Conservation (phyloP, 2,113 vertebrate genomes). For the Hippocampus zosterae region DNA sequence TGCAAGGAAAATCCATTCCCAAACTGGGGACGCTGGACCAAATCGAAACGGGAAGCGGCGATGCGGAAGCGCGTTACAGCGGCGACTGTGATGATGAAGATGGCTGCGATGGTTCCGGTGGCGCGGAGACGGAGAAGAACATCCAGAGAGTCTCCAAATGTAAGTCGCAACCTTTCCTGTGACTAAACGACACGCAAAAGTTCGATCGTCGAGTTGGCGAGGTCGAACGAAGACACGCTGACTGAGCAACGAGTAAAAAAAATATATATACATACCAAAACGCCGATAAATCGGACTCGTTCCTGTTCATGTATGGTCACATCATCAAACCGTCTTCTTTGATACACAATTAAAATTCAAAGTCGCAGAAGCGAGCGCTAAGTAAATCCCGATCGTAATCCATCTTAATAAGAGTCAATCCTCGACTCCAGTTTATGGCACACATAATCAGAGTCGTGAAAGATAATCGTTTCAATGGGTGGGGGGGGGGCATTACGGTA, state of each 20-base stretch:
- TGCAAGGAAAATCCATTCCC: constrained; percentile 78
- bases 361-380: not conserved
- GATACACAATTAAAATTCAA: constrained; percentile 11
- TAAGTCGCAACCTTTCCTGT: constrained; percentile 66
- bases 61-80: constrained; percentile 68
- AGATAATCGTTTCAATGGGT: constrained; percentile 60
- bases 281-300: not conserved
- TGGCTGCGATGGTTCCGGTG: constrained; percentile 79
- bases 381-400: constrained; percentile 11
- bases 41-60: constrained; percentile 76
- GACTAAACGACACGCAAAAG: not conserved
- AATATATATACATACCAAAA: too few relatives aligned
- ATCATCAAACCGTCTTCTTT: not conserved
- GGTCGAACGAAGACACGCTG: not conserved
- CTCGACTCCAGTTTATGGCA: constrained; percentile 48
- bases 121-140: constrained; percentile 66
- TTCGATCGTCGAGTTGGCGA: too few relatives aligned
- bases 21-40: constrained; percentile 75
- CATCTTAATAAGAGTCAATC: constrained; percentile 43
- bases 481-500: constrained; percentile 59
- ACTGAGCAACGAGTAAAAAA: too few relatives aligned
- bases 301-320: not conserved
- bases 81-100: constrained; percentile 89
- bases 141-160: constrained; percentile 67
- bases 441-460: constrained; percentile 58